A percentile compares a stretch with the other conserved stretches of the same genome.
Conservation (phyloP, 2,888 invertebrate genomes). For the Temnothorax ravouxi region DNA sequence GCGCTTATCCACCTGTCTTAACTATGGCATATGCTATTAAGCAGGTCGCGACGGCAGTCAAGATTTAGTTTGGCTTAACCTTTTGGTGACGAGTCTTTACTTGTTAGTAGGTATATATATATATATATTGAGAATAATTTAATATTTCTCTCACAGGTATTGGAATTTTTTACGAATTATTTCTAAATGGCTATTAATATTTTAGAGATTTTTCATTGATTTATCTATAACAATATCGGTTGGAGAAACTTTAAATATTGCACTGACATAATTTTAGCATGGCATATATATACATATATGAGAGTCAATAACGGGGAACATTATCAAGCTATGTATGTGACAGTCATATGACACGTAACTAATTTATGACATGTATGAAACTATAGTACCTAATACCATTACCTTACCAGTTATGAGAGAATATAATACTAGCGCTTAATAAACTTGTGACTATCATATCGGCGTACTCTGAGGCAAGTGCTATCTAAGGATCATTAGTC, state of each 20-base stretch:
- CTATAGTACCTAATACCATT: constrained; percentile 15
- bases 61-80: constrained; percentile 35
- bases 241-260: background rate
- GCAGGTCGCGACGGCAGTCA: constrained; percentile 34
- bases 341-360: background rate
- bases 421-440: constrained; percentile 22
- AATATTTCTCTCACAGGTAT: background rate
- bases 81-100: constrained; percentile 11
- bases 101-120: background rate
- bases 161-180: background rate
- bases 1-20: constrained; percentile 49
- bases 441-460: constrained; percentile 12
- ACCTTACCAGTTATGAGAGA: background rate
- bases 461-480: background rate
- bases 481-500: constrained; percentile 38
- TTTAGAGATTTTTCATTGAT: background rate
- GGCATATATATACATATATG: background rate
- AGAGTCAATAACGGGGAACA: background rate
- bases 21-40: constrained; percentile 37
- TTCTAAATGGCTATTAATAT: background rate
- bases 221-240: constrained; percentile 1
- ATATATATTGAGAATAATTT: background rate
- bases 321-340: background rate
- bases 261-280: background rate
- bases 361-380: constrained; percentile 32